Percentiles rank a stretch among this genome's conserved stretches.
Evolutionary conservation across 2,113 vertebrate species (phyloP).

Genomic region (Cyprinus carpio): DNA sequence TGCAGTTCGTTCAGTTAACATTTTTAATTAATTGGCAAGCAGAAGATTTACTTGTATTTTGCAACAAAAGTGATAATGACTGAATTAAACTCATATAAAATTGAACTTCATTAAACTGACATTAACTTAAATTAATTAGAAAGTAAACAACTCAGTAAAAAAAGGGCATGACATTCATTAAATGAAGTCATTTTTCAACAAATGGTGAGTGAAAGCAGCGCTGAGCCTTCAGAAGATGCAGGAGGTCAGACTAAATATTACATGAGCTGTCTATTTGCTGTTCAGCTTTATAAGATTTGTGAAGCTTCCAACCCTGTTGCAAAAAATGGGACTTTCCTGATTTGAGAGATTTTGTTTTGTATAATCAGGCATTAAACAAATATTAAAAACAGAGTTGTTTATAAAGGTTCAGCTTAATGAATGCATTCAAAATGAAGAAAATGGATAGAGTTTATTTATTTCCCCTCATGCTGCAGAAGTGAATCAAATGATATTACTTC

Average conservation of each 20-base stretch:
- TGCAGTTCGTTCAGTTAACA: background rate
- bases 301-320: background rate
- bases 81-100: background rate
- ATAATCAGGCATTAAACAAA: background rate
- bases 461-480: background rate
- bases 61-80: background rate
- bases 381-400: background rate
- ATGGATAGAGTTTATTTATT: background rate
- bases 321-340: background rate
- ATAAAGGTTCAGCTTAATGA: background rate
- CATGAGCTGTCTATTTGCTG: background rate
- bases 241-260: background rate
- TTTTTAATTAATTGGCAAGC: too few species aligned
- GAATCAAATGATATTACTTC: background rate
- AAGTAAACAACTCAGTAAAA: background rate
- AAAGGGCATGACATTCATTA: background rate
- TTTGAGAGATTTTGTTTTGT: background rate
- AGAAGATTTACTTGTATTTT: background rate
- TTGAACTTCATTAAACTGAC: background rate
- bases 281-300: background rate
- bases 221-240: background rate
- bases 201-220: background rate
- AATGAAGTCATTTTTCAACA: background rate
- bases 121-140: constrained; percentile 1
- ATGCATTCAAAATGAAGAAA: background rate